Evolutionary conservation across 2,113 vertebrate species (phyloP).

Genomic region (Stictonetta naevosa): DNA sequence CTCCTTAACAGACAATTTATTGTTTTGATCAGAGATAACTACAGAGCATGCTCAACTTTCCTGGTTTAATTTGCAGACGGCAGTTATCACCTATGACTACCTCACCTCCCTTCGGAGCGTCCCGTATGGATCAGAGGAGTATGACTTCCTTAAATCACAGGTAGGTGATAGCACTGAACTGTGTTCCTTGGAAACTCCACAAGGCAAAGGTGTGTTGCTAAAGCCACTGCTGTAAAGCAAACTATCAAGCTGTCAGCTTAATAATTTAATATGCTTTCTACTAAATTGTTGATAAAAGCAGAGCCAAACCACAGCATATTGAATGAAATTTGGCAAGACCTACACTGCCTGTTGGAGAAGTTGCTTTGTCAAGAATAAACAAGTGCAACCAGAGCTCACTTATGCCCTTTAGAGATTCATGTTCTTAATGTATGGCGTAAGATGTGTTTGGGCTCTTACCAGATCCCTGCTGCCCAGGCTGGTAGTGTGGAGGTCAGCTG

Average conservation of each 20-base stretch:
- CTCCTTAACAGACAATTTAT: background rate
- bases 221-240: background rate
- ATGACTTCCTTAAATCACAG: constrained; percentile 87
- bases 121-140: constrained; percentile 85
- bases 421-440: background rate
- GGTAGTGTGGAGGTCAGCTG: background rate
- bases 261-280: background rate
- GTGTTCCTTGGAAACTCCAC: background rate
- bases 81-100: constrained; percentile 92
- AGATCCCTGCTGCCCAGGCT: background rate
- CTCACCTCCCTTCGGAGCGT: constrained; percentile 86
- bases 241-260: background rate
- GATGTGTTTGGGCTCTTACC: background rate
- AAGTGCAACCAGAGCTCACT: background rate
- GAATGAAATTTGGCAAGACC: background rate
- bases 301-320: background rate
- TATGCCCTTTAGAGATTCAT: background rate
- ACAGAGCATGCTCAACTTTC: background rate
- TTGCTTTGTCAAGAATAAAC: background rate
- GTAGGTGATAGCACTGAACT: constrained; percentile 70
- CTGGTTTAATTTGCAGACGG: constrained; percentile 83
- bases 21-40: background rate
- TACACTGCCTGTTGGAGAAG: background rate
- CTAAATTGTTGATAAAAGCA: background rate
- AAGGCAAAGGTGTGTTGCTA: background rate